Evolutionary conservation across 2,888 invertebrate genomes (phyloP), one percentile per base, ranked within the genome.

Genomic region (Hanleya hanleyi): DNA sequence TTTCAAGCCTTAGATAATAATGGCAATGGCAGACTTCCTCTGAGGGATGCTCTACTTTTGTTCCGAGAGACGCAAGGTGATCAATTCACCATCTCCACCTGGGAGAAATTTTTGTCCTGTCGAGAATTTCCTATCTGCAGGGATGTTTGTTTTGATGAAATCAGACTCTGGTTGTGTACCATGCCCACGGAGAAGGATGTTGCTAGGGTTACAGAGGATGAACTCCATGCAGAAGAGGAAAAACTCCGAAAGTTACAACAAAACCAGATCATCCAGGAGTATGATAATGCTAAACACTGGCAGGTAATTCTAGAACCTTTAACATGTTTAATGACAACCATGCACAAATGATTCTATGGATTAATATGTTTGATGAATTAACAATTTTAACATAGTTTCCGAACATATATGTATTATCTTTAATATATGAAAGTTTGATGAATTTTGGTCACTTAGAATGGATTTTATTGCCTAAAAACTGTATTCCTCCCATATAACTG

Each of bases 1-100:
- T 88, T 88, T 75, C 70, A 74, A 49, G 80, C 82, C 50, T 69
- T 76, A 15, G 77, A 79, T 49, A 36, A 4, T 26, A 71, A 69
- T 73, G 84, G 81, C 6, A 71, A 79, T 37, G 75, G 81, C 67
- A 78, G 78, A 67, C 83, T 88, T n/a, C 66, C 81, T n/a, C 70
- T 86, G 3, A 75, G 76, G 35, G 86, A 87, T 77, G 84, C 86
- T 0, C 70, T 88, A 1, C 76, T 87, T 18, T 77, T 88, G 38
- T 86, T 88, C 68, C 80, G 79, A 77, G 84, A 84, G 64, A 82
- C 84, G n/a, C 88, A 88, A 76, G 87, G 84, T 0, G 84, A 86
- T 12, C 71, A 77, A 37, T 88, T 88, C 71, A 85, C 86, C 1
- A 74, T 87, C 67, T 69, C 82, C 36, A 82, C 83, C 12, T 88